These are phyloP conservation scores for Tetropium fuscum DNA, from an alignment of 2,888 invertebrate genomes.

Conservation along the genomic window DNA sequence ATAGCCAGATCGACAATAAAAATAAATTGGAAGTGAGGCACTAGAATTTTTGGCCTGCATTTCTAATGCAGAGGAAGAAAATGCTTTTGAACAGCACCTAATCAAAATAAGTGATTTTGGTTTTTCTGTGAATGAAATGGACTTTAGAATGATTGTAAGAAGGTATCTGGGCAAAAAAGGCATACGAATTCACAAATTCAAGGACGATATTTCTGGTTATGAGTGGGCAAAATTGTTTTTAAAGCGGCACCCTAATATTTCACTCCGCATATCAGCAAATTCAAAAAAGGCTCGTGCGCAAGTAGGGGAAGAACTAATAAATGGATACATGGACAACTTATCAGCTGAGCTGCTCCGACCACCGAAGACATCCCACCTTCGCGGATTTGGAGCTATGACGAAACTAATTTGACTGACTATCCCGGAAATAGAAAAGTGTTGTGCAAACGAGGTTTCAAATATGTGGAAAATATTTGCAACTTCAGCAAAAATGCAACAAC, in stretches of 20 bases:
- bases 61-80: too few relatives aligned
- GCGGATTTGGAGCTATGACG: background rate
- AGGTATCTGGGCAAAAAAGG: background rate
- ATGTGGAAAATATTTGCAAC: constrained; percentile 50
- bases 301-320: constrained; percentile 6
- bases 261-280: constrained; percentile 6
- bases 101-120: too few relatives aligned
- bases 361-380: constrained; percentile 25
- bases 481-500: constrained; percentile 47
- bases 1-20: too few relatives aligned
- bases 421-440: constrained; percentile 43
- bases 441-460: constrained; percentile 38
- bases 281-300: background rate
- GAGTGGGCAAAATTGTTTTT: constrained; percentile 8
- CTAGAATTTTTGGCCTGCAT: too few relatives aligned
- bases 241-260: background rate
- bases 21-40: too few relatives aligned
- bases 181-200: background rate
- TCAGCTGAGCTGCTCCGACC: too few relatives aligned
- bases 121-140: too few relatives aligned
- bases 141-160: too few relatives aligned
- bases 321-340: constrained; percentile 30
- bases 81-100: too few relatives aligned
- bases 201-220: constrained; percentile 7
- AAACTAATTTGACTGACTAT: constrained; percentile 46